Evolutionary conservation across 2,797 vertebrate genomes (phyloP).

Genomic region (Syndactyla subalaris): DNA sequence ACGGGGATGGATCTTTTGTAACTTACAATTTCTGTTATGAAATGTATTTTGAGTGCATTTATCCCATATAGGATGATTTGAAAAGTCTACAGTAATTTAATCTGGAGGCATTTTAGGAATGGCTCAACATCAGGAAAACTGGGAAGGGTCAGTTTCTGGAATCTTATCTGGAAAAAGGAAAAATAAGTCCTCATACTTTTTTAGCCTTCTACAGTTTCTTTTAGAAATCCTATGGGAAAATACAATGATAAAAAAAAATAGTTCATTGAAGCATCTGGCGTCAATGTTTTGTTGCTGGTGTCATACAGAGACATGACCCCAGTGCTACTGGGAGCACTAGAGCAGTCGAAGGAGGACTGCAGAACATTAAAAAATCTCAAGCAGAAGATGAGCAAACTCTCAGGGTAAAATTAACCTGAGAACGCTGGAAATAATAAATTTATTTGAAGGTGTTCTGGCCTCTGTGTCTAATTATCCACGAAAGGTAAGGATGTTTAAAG

Average conservation of each 20-base stretch:
- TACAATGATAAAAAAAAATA: neutral
- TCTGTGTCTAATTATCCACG: neutral
- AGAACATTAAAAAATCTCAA: neutral
- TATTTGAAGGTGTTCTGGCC: neutral
- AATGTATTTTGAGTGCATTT: neutral
- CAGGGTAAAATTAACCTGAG: neutral
- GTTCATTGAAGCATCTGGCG: neutral
- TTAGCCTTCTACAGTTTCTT: neutral
- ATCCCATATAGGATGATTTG: neutral
- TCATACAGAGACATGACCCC: neutral
- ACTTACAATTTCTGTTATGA: neutral
- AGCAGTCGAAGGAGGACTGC: neutral
- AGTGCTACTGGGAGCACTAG: neutral
- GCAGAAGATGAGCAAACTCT: neutral
- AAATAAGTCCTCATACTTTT: neutral
- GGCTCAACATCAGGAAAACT: neutral
- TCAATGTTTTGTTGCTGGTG: neutral
- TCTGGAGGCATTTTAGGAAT: neutral
- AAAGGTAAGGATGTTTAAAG: neutral
- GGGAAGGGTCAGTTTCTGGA: neutral
- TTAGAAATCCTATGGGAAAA: neutral
- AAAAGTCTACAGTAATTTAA: neutral
- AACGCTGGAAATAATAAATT: neutral
- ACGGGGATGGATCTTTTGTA: neutral
- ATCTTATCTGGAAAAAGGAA: neutral